phyloP scores from a whole-genome alignment of 2,888 invertebrate genomes.

The Mamestra brassicae region DNA sequence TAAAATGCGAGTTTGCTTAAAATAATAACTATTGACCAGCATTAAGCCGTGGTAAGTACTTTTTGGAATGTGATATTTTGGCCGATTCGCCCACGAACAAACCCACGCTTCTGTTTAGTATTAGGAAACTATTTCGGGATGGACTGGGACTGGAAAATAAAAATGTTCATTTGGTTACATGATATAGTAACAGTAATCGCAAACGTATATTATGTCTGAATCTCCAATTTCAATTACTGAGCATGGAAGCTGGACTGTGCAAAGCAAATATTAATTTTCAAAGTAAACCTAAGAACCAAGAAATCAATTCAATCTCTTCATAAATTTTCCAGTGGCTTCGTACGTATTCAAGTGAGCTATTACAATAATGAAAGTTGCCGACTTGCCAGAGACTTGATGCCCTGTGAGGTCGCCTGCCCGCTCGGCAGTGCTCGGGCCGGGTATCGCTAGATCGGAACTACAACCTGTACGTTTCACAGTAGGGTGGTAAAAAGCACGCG shows the following conservation, averaged over 20 bases:
- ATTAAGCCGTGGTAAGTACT: neutral
- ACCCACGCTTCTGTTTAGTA: neutral
- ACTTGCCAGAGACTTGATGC: neutral
- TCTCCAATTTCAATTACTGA: conserved; percentile 4
- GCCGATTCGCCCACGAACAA: neutral
- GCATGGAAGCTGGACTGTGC: neutral
- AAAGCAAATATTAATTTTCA: conserved; percentile 15
- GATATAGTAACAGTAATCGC: neutral
- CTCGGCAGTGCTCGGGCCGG: too few species aligned
- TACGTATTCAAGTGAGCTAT: neutral
- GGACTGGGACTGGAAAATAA: neutral
- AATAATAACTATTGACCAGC: neutral
- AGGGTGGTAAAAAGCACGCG: neutral
- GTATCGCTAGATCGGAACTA: neutral
- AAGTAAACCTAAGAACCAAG: neutral
- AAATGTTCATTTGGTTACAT: neutral
- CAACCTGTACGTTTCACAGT: neutral
- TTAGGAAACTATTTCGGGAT: neutral
- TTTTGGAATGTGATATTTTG: neutral
- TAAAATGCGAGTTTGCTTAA: neutral
- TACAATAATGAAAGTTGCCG: conserved; percentile 6
- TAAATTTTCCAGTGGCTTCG: neutral
- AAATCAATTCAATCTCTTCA: neutral
- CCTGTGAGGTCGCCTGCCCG: neutral
- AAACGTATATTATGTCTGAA: neutral